phyloP scores from a whole-genome alignment of 2,113 vertebrate genomes.

The Rhinichthys klamathensis region DNA sequence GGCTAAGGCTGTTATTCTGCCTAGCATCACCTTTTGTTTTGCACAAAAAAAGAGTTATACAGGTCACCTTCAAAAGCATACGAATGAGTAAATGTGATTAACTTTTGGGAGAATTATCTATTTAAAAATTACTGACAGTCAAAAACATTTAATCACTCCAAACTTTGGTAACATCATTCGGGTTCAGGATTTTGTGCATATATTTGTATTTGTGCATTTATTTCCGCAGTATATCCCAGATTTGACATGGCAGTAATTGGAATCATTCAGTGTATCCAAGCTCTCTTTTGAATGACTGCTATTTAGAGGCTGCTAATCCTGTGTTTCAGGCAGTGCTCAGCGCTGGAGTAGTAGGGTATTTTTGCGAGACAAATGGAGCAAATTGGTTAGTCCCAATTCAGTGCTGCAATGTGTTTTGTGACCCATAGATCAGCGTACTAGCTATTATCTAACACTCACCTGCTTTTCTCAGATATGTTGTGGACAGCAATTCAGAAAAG shows the following conservation, averaged over 20 bases:
- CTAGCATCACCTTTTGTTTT: neutral
- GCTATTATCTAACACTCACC: neutral
- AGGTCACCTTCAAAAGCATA: neutral
- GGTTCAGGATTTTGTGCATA: constrained; percentile 10
- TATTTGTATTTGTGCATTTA: constrained; percentile 1
- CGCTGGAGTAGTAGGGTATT: constrained; percentile 51
- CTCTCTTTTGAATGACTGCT: constrained; percentile 55
- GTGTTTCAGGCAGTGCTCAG: constrained; percentile 50
- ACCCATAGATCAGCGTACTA: constrained; percentile 19
- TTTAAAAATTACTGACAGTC: neutral
- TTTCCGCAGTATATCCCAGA: constrained; percentile 48
- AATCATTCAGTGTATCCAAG: constrained; percentile 49
- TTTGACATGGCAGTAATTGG: constrained; percentile 54
- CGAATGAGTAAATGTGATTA: neutral
- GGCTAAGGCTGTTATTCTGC: neutral
- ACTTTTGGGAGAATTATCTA: neutral
- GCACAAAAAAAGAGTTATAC: neutral
- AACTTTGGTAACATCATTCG: neutral
- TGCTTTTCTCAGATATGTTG: constrained; percentile 1
- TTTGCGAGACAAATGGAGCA: constrained; percentile 45
- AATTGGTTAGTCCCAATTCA: constrained; percentile 47
- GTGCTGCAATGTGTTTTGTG: constrained; percentile 44
- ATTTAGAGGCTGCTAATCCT: constrained; percentile 58
- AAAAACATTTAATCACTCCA: neutral
- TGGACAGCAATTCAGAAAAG: neutral